A percentile compares a stretch with the other conserved stretches of the same genome.
Evolutionary conservation across 2,113 vertebrate species (phyloP).

Genomic region (Apteryx owenii): DNA sequence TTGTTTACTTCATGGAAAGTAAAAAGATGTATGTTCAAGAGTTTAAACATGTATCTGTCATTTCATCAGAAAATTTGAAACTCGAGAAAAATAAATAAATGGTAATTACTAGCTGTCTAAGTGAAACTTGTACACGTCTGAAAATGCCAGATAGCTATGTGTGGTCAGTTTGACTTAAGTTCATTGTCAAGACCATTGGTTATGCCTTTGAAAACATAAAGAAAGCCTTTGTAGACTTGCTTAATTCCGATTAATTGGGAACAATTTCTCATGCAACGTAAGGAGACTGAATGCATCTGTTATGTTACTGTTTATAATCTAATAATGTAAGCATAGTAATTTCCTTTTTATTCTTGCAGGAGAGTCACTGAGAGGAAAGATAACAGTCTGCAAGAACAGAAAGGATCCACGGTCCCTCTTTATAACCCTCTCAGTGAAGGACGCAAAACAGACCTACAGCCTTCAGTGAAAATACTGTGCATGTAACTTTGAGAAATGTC

Average conservation of each 20-base stretch:
- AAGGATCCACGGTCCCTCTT: constrained; percentile 92
- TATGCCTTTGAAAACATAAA: background rate
- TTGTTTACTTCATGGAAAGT: background rate
- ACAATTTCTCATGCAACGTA: background rate
- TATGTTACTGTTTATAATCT: background rate
- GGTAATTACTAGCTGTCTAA: background rate
- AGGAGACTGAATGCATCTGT: background rate
- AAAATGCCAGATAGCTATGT: background rate
- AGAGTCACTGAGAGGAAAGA: constrained; percentile 85
- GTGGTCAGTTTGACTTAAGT: background rate
- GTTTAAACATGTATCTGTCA: background rate
- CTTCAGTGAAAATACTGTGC: constrained; percentile 78
- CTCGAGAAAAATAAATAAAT: background rate
- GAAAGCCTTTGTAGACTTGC: background rate
- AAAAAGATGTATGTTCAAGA: background rate
- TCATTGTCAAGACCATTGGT: background rate
- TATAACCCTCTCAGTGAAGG: constrained; percentile 82
- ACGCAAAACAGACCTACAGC: constrained; percentile 83
- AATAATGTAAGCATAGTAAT: background rate
- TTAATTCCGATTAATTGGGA: background rate
- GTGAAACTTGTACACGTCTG: background rate
- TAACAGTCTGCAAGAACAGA: constrained; percentile 87
- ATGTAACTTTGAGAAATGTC: background rate
- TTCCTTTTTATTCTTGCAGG: constrained; percentile 75
- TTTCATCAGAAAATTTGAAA: background rate